Percentiles rank a stretch among this genome's conserved stretches.
These are phyloP conservation scores for Anarhynchus alexandrinus DNA, from an alignment of 2,113 vertebrate species.

Conservation along the genomic window DNA sequence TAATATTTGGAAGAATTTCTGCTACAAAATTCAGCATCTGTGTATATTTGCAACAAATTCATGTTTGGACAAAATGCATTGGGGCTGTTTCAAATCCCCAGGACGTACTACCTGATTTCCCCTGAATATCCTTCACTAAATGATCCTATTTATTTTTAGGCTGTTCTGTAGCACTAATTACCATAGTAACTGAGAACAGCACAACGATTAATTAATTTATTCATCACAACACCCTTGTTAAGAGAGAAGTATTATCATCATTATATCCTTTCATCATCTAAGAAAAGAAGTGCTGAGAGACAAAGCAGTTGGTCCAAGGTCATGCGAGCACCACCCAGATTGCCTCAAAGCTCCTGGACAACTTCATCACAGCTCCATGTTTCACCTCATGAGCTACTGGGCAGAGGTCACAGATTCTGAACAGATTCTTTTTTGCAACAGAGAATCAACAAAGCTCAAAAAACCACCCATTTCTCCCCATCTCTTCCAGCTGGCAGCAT, in stretches of 20 bases:
- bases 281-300: background rate
- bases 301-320: background rate
- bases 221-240: conserved; percentile 43
- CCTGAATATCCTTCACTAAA: conserved; percentile 27
- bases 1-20: background rate
- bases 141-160: conserved; percentile 46
- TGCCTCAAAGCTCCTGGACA: background rate
- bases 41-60: background rate
- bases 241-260: conserved; percentile 12
- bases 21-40: background rate
- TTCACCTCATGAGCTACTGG: background rate
- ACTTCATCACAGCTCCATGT: background rate
- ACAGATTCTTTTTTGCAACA: background rate
- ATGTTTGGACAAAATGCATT: background rate
- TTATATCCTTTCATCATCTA: conserved; percentile 7
- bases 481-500: background rate
- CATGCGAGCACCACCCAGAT: background rate
- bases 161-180: conserved; percentile 46
- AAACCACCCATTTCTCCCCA: background rate
- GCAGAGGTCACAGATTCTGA: background rate
- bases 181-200: conserved; percentile 52
- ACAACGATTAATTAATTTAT: conserved; percentile 47
- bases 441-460: background rate
- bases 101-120: background rate
- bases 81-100: background rate